Base-by-base conservation (phyloP, 2,888 invertebrate species). In the Blomia tropicalis region DNA sequence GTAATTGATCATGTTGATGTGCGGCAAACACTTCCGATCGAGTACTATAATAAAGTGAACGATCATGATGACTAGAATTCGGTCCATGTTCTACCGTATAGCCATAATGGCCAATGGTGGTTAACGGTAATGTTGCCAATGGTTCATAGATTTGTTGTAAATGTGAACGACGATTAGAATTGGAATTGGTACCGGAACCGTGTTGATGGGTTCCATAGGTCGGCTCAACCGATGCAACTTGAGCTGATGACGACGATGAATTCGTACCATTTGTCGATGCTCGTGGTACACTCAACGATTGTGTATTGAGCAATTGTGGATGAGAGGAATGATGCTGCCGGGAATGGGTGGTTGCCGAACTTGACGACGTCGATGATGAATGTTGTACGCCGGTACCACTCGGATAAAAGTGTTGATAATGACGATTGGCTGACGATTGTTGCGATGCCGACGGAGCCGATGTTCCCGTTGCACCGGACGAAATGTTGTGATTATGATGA, bases 321-420 rank as follows among this genome's bases (percentile, higher is more conserved):
- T 56, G 56, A n/a, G 56, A 56, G 25, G 56, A 56, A 36, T 56
- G 56, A 25, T 56, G 56, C 51, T 47, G 51, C 7, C 51, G 51
- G n/a, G 22, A 27, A 47, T 47, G 51, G 14, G 51, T 11, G 22
- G 32, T 25, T 27, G 29, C 5, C 11, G 29, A n/a, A 2, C 22
- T 31, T 36, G 29, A 14, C n/a, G 56, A 14, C 11, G 56, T 23
- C 11, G 36, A 19, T 22, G 56, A 3, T 32, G 19, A 14, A 14
- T 31, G 36, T 14, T 19, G n/a, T 4, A 4, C 1, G 2, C 14
- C 22, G 4, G 47, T n/a, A 17, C n/a, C 22, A 11, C 11, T 14
- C 4, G 56, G 56, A 25, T 27, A 56, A 36, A 19, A 56, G 29
- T 56, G 56, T 36, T 56, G 56, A 25, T 56, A 56, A 25, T 56